Base-by-base conservation (phyloP, 30 jellyfish, hydroid and myxozoan genomes). In the Rhopilema esculentum region DNA sequence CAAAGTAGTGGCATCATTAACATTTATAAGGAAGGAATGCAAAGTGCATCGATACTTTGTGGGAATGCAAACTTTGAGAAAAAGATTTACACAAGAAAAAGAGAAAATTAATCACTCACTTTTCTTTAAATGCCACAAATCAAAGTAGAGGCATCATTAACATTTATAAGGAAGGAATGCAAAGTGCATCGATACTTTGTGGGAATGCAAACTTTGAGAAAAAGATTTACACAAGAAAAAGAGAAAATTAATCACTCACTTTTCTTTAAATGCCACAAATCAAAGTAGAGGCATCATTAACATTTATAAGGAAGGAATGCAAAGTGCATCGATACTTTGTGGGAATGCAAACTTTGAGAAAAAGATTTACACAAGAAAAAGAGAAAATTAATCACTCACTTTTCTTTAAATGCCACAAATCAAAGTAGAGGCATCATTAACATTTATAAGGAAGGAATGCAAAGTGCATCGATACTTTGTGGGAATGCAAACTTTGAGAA, bases 71-170 rank as follows among this genome's bases (percentile, higher is more conserved):
- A 40, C 57, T 40, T 40, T 40, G 57, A 40, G 57, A 40, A 40
- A 40, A 40, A 40, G 57, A 40, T 40, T 40, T 40, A 2, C 57
- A 40, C 57, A 40, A 40, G n/a, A n/a, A 40, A 40, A 40, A 40
- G 57, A 40, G 57, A 40, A 40, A 40, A 40, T 40, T 40, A 65
- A 65, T 21, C 4, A 65, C 75, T 65, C 32, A 65, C 75, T 65
- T 28, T 65, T 65, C 32, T 65, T 65, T 65, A 65, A 65, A 65
- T 65, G 75, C 28, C 75, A 65, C 57, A 40, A 40, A 40, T 40
- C 57, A 40, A 40, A 40, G 57, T 40, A 40, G 57, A 2, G 57
- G 57, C 57, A 40, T 40, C 57, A 40, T 40, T 2, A 40, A 40
- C 57, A 40, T 40, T 40, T 40, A 40, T 40, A 40, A 40, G 57